Base-by-base conservation (phyloP, 2,797 vertebrate genomes). In the Harpagifer antarcticus region DNA sequence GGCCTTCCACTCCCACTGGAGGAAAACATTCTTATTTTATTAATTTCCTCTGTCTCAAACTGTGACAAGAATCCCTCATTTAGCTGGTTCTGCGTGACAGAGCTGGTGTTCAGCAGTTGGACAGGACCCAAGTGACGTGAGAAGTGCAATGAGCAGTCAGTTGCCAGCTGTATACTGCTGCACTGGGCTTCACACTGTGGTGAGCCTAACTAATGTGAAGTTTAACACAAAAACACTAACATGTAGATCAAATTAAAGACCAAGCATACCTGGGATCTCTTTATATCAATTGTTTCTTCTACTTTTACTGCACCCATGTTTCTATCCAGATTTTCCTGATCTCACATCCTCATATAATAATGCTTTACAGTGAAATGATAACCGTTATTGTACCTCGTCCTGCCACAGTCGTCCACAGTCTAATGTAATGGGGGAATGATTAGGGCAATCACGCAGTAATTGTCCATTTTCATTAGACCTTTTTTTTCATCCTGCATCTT, bases 121-220 rank as follows among this genome's bases (percentile, higher is more conserved):
- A 84, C 74, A 72, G 62, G 81, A 85, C 90, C 86, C 86, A 86
- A 82, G 82, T 79, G 83, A 78, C 72, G 73, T 79, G 70, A 86
- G 85, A 87, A 91, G 91, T 90, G 89, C 90, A 86, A 16, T 63
- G 74, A 90, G 86, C 90, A 85, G 82, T 77, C 81, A 85, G 74
- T 91, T 88, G 76, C 86, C 89, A 88, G 87, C 88, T 90, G 90
- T 84, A 73, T n/a, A 10, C 66, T 16, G 62, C 64, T 77, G 90
- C 79, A 3, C 56, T 16, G 89, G 88, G 89, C 66, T 89, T 91
- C 82, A 90, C 84, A 85, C 68, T 72, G 77, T 60, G 68, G 74
- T 72, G 83, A 71, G 81, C 57, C 50, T 66, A 74, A 87, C 42
- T 76, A 72, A 84, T 77, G 81, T 78, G 78, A 73, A 61, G 14